Base-by-base conservation (phyloP, 2,797 vertebrate species). In the Thalassophryne amazonica region DNA sequence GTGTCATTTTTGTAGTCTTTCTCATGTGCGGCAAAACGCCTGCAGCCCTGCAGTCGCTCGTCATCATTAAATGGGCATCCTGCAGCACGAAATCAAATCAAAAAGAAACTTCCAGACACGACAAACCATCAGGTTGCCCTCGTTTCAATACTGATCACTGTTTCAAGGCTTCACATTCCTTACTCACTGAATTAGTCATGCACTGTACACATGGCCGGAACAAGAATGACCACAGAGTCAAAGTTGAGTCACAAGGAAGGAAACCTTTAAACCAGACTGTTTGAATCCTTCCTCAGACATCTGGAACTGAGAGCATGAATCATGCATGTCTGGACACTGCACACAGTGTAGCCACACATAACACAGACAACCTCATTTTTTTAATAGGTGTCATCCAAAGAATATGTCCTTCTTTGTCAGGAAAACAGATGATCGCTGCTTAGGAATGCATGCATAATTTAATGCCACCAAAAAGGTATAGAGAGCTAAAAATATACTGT, bases 401-500 rank as follows among this genome's bases (percentile, higher is more conserved):
- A 33, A 2, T 15, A 14, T 32, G 29, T 67, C 43, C 49, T 13
- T 67, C 51, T 59, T 42, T 72, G 69, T 66, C 73, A 46, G 29
- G 51, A 19, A 67, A 67, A 80, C 49, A 74, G 78, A 79, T 72
- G 55, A 78, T 40, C 13, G 4, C 23, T 0, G 28, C 54, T 53
- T 29, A 33, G 66, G 62, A 67, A 77, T 38, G 65, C 50, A 66
- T 88, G 78, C 82, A 88, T 90, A 88, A 90, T 88, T 89, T 72
- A 86, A 82, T 11, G 47, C 54, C 67, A 57, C 63, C 69, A 61
- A 76, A 62, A 72, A 81, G 74, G 76, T 60, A 59, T 64, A 9
- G 24, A 16, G 62, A 39, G 77, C 87, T 90, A 89, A 89, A 90
- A 90, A 90, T 90, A 89, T 63, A 73, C 42, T 52, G 69, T 82